Evolutionary conservation across 2,888 invertebrate genomes (phyloP).

Genomic region (Machimus atricapillus): DNA sequence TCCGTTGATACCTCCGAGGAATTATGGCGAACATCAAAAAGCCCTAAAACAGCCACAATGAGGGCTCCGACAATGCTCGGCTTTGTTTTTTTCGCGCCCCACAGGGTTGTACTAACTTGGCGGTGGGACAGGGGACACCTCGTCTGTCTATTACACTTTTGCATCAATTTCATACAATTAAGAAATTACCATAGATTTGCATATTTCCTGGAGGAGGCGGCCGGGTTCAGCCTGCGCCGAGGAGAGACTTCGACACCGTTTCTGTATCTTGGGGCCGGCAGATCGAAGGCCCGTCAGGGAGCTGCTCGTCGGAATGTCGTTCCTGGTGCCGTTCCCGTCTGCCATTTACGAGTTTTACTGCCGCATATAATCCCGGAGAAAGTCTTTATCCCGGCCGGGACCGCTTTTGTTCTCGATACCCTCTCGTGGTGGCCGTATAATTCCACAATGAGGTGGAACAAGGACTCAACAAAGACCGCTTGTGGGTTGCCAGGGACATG

Average conservation of each 20-base stretch:
- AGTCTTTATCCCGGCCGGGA: conserved; percentile 28
- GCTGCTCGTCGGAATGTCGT: conserved; percentile 14
- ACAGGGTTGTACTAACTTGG: background rate
- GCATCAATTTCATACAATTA: conserved; percentile 48
- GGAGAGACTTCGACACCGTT: conserved; percentile 12
- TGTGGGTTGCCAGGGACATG: conserved; percentile 36
- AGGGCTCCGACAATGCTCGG: conserved; percentile 32
- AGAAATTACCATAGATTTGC: conserved; percentile 48
- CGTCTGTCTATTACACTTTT: conserved; percentile 46
- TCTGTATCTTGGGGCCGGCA: conserved; percentile 18
- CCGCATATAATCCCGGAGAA: conserved; percentile 43
- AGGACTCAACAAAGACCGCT: conserved; percentile 11
- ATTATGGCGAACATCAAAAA: conserved; percentile 42
- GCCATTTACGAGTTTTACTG: conserved; percentile 46
- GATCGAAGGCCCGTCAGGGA: conserved; percentile 43
- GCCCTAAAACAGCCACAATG: conserved; percentile 44
- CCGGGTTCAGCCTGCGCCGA: background rate
- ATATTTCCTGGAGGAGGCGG: conserved; percentile 38
- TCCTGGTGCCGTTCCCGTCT: conserved; percentile 41
- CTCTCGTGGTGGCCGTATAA: conserved; percentile 23
- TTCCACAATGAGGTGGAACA: conserved; percentile 19
- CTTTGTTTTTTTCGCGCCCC: conserved; percentile 7
- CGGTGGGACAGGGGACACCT: conserved; percentile 3
- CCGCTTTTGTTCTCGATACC: conserved; percentile 39
- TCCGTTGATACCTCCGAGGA: conserved; percentile 42